Evolutionary conservation across 2,888 invertebrate species (phyloP).

Genomic region (Xestia xanthographa): DNA sequence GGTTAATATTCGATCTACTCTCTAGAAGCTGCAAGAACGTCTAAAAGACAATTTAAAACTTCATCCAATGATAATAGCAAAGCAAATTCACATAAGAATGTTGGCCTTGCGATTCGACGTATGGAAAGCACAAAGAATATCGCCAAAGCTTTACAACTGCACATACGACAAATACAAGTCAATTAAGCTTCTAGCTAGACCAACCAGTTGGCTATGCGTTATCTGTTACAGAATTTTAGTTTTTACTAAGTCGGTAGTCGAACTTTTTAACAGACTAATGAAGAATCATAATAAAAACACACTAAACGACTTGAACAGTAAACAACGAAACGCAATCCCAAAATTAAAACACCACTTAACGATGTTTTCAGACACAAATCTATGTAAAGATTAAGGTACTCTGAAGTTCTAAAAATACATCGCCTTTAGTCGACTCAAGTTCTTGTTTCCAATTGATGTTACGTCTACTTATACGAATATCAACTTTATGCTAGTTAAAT

Average conservation of each 20-base stretch:
- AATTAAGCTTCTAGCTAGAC: not conserved
- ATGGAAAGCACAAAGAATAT: not conserved
- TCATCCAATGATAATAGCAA: no score
- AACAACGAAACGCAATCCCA: conserved; percentile 28
- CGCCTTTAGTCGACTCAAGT: not conserved
- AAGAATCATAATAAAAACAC: conserved; percentile 14
- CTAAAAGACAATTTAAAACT: no score
- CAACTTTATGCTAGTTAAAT: not conserved
- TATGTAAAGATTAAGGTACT: conserved; percentile 51
- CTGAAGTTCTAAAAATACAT: conserved; percentile 55
- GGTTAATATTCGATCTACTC: no score
- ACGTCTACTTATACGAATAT: not conserved
- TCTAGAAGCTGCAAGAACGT: no score
- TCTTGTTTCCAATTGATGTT: not conserved
- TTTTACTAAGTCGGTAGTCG: not conserved
- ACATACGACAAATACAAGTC: not conserved
- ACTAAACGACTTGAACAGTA: conserved; percentile 6
- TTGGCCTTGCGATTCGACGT: not conserved
- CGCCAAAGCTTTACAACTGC: not conserved
- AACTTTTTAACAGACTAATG: not conserved
- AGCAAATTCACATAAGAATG: not conserved
- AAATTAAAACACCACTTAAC: conserved; percentile 42
- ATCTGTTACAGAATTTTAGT: not conserved
- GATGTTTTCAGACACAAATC: conserved; percentile 32
- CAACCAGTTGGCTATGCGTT: not conserved